Base-by-base conservation (phyloP, 1,140 invertebrate genomes). In the Anoplolepis gracilipes region DNA sequence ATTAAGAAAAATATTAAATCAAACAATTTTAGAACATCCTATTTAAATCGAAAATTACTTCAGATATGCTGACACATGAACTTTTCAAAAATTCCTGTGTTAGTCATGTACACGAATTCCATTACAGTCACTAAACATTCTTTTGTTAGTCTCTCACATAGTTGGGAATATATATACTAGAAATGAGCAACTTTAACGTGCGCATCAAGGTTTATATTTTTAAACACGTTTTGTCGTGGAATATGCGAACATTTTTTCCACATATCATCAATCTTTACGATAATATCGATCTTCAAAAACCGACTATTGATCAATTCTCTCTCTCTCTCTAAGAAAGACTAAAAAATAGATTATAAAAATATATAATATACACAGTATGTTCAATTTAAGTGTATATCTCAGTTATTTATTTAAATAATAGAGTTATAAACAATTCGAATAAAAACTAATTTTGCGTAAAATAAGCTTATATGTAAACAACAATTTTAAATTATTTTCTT, bases 41-140 rank as follows among this genome's bases (percentile, higher is more conserved):
- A 8, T 61, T 16, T 62, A 16, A 36, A 16, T 76, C 3, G 3
- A 53, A 65, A 78, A 49, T 65, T 19, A 78, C 42, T 81, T 53
- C 10, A 53, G 22, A 33, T 53, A 39, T 57, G 30, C 22, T 55
- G 30, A 70, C 33, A 19, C 61, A 78, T 39, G 30, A 53, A 53
- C 16, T 42, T 72, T 79, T 81, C 11, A 46, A 16, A 79, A n/a
- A 72, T 25, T 62, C 22, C 22, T 28, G 39, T 39, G 16, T 55
- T 49, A 81, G 10, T 67, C 33, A 65, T 49, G 11, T 7, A 28
- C 6, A 13, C 73, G 16, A 57, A 69, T 55, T 42, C 19, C 25
- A 69, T 81, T 57, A n/a, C n/a, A 81, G 46, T 79, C 76, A 55
- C 16, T 16, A 4, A 55, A 79, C 55, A 79, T 55, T 69, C 22